Conservation (phyloP, 2,888 invertebrate species). For the Lasioglossum lativentre region DNA sequence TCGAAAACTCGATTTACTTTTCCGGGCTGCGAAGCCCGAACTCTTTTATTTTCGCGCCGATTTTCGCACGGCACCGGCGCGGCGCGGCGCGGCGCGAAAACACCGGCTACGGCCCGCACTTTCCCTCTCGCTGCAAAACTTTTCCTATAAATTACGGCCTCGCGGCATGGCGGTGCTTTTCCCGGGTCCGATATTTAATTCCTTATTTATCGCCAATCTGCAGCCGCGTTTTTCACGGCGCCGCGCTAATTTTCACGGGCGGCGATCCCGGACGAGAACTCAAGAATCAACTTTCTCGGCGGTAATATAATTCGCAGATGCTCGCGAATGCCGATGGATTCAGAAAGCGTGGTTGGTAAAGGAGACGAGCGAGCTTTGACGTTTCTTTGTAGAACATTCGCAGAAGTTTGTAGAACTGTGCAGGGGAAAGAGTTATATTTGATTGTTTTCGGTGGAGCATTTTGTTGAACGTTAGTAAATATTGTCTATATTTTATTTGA, state of each 20-base stretch:
- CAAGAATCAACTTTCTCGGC: not conserved
- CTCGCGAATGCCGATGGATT: not conserved
- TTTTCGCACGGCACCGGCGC: conserved; percentile 8
- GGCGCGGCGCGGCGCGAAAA: conserved; percentile 9
- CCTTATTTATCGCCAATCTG: conserved; percentile 51
- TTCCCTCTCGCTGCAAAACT: conserved; percentile 47
- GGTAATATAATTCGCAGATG: not conserved
- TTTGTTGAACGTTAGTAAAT: not conserved
- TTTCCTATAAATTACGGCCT: conserved; percentile 50
- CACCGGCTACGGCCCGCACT: conserved; percentile 13
- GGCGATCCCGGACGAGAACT: not conserved
- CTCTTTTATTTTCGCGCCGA: conserved; percentile 18
- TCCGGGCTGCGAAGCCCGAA: not conserved
- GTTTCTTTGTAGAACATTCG: not conserved
- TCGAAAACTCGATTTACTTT: conserved; percentile 13
- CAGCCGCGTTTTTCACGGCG: conserved; percentile 19
- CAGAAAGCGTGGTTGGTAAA: not conserved
- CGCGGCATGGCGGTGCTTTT: not conserved
- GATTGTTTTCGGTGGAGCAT: not conserved
- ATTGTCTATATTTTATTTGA: too few relatives aligned
- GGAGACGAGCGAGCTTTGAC: not conserved
- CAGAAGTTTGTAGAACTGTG: too few relatives aligned
- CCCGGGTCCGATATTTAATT: conserved; percentile 47
- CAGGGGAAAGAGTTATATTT: not conserved
- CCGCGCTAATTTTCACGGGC: conserved; percentile 38